Conservation (phyloP, 2,797 vertebrate species). For the Pseudopleuronectes americanus region DNA sequence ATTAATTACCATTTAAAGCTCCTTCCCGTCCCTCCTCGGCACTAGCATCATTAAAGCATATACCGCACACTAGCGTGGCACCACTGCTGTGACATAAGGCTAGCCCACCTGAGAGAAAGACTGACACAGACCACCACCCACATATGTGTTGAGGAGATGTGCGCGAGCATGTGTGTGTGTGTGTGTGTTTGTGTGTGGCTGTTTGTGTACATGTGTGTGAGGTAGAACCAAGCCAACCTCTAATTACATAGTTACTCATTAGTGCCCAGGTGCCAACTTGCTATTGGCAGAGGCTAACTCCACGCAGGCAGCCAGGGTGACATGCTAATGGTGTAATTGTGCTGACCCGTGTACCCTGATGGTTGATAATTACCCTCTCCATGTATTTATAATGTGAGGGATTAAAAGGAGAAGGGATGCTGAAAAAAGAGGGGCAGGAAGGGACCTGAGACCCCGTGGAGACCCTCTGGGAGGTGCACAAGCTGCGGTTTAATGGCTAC, state of each 20-base stretch:
- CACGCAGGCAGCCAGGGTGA: conserved; percentile 64
- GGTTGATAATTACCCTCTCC: conserved; percentile 77
- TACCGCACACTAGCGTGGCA: conserved; percentile 25
- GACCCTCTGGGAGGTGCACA: conserved; percentile 46
- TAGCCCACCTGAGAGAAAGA: conserved; percentile 21
- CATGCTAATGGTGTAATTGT: conserved; percentile 79
- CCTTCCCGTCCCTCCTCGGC: conserved; percentile 11
- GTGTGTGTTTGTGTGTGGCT: not conserved
- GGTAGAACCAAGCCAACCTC: conserved; percentile 58
- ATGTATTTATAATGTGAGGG: conserved; percentile 71
- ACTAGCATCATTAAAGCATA: conserved; percentile 48
- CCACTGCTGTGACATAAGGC: conserved; percentile 55
- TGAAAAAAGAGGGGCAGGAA: conserved; percentile 22
- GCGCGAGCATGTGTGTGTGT: not conserved
- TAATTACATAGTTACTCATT: conserved; percentile 78
- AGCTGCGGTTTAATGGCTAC: conserved; percentile 46
- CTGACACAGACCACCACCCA: conserved; percentile 17
- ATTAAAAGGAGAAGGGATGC: conserved; percentile 56
- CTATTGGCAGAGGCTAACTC: conserved; percentile 73
- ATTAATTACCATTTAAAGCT: conserved; percentile 53
- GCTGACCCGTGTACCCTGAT: conserved; percentile 70
- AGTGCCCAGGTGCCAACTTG: conserved; percentile 71
- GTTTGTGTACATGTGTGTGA: conserved; percentile 35
- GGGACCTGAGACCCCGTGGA: conserved; percentile 43
- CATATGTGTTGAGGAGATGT: conserved; percentile 12